Base-by-base conservation (phyloP, 2,888 invertebrate genomes). In the Danaus chrysippus region DNA sequence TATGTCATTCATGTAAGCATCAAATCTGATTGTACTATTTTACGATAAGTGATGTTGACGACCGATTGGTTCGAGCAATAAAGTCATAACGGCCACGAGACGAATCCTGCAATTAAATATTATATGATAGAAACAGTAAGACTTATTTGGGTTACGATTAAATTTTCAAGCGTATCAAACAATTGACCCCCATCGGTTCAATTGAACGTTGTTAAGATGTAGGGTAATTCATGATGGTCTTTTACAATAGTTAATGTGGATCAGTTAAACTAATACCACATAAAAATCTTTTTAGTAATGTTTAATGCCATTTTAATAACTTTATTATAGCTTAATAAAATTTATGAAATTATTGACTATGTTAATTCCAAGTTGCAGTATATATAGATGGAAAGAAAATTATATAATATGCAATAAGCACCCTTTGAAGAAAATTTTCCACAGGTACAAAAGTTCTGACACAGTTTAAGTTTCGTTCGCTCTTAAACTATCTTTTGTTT, bases 161-260 rank as follows among this genome's bases (percentile, higher is more conserved):
- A 55, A 43, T 58, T 62, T 62, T 62, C 61, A 53, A 58, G 55
- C 43, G 63, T 64, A 73, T 73, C 73, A 68, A 70, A 81, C 83
- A 84, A 84, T 84, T 84, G 79, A 79, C 82, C 83, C 82, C 74
- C 76, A 83, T 76, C 72, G 70, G 69, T 65, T 74, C 81, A 84
- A 84, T 83, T 82, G 78, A 77, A 73, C 70, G 75, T 73, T 73
- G 74, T 76, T 74, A 73, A 78, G 75, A 79, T 79, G 78, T 75
- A 74, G 76, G 79, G 75, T 74, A 72, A 75, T 73, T 69, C 75
- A 73, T 78, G 77, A 78, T 76, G 73, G 72, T 71, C 73, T 73
- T 78, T 82, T 81, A 81, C 59, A 64, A 64, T 60, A 66, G 76
- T 76, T 77, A 78, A 79, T 75, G 70, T 73, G 73, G 70, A 77